phyloP scores from a whole-genome alignment of 2,797 vertebrate genomes.

The Gallinago stenura region DNA sequence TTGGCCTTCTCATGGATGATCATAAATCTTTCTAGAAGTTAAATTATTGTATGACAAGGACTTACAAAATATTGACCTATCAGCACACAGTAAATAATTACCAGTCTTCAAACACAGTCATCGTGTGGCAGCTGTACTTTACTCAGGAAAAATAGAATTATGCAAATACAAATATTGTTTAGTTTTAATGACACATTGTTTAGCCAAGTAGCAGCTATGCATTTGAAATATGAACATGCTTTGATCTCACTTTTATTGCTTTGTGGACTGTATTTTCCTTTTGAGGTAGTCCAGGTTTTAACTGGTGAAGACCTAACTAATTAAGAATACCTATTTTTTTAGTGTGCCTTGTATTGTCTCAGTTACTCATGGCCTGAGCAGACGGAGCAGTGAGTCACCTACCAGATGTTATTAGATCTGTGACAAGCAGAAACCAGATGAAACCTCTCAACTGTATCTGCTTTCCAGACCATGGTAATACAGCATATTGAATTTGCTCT shows the following conservation, averaged over 20 bases:
- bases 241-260: not conserved
- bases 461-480: not conserved
- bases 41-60: not conserved
- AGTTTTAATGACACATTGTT: not conserved
- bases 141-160: not conserved
- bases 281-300: not conserved
- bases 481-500: not conserved
- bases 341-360: not conserved
- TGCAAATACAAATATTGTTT: not conserved
- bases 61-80: not conserved
- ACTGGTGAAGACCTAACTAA: not conserved
- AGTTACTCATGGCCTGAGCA: not conserved
- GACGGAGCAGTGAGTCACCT: constrained; percentile 32
- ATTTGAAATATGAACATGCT: not conserved
- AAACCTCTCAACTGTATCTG: constrained; percentile 15
- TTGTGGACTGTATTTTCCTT: not conserved
- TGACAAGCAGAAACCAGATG: not conserved
- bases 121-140: not conserved
- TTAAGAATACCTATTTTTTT: not conserved
- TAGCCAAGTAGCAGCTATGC: not conserved
- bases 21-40: not conserved
- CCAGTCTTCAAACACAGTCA: not conserved
- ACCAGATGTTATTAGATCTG: not conserved
- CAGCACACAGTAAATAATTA: not conserved
- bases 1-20: not conserved